Percentiles rank a stretch among this genome's conserved stretches.
These are phyloP conservation scores for Leuciscus idus DNA, from an alignment of 2,113 vertebrate genomes.

Conservation along the genomic window DNA sequence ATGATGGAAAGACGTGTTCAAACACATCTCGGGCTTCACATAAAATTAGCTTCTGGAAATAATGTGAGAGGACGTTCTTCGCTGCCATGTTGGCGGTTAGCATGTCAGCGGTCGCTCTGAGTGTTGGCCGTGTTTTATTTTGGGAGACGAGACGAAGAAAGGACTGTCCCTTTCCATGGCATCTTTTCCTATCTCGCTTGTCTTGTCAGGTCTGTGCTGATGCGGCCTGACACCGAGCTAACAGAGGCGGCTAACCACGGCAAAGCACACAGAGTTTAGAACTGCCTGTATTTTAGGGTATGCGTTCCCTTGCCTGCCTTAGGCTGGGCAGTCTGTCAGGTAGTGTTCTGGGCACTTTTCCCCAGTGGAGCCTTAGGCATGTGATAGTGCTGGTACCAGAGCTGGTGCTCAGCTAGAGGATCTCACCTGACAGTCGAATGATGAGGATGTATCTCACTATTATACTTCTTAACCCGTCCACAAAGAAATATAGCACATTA, in stretches of 20 bases:
- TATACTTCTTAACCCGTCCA: neutral
- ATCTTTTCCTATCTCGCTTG: constrained; percentile 5
- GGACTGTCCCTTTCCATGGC: neutral
- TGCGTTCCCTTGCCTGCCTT: neutral
- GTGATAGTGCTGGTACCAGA: neutral
- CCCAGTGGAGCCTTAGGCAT: neutral
- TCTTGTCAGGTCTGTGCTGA: constrained; percentile 8
- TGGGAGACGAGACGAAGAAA: constrained; percentile 11
- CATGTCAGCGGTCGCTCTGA: neutral
- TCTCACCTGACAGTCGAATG: constrained; percentile 1
- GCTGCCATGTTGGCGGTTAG: neutral
- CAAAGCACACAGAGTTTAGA: neutral
- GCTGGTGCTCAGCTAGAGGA: constrained; percentile 10
- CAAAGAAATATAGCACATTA: neutral
- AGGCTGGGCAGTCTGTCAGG: neutral
- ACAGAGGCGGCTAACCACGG: neutral
- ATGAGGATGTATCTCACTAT: neutral
- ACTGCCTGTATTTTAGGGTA: constrained; percentile 5
- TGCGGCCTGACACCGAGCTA: neutral
- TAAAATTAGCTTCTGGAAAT: constrained; percentile 7
- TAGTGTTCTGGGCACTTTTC: neutral
- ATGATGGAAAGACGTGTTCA: constrained; percentile 5
- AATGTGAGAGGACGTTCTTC: neutral
- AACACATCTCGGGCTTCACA: constrained; percentile 9
- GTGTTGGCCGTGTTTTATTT: constrained; percentile 18